Evolutionary conservation across 2,888 invertebrate species (phyloP).

Genomic region (Caenorhabditis uteleia): DNA sequence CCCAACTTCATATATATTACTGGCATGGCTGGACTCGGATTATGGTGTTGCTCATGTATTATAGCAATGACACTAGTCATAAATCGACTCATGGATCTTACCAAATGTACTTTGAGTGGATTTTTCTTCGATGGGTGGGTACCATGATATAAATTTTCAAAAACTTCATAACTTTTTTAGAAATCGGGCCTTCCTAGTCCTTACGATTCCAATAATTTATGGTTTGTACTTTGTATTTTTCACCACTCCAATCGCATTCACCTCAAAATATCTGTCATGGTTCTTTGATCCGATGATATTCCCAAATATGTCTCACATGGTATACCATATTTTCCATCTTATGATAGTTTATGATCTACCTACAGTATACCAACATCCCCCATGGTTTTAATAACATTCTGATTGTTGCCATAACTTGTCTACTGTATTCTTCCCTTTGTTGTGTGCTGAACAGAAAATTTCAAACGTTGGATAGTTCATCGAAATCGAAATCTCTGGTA

Average conservation of each 20-base stretch:
- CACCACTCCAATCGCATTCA: conserved; percentile 21
- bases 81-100: conserved; percentile 15
- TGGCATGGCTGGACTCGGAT: conserved; percentile 17
- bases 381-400: conserved; percentile 31
- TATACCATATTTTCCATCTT: not conserved
- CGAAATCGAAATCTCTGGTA: conserved; percentile 9
- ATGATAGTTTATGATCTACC: not conserved
- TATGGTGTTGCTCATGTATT: conserved; percentile 29
- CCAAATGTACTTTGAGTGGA: conserved; percentile 1
- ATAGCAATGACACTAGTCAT: conserved; percentile 20
- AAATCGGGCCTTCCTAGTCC: conserved; percentile 5
- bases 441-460: conserved; percentile 21
- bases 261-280: conserved; percentile 20
- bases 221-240: conserved; percentile 21
- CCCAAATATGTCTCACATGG: conserved; percentile 9
- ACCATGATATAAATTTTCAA: not conserved
- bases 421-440: conserved; percentile 21
- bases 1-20: conserved; percentile 20
- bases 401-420: conserved; percentile 27
- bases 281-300: conserved; percentile 29
- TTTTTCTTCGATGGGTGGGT: too few relatives aligned
- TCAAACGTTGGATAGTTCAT: conserved; percentile 5
- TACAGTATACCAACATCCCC: conserved; percentile 30
- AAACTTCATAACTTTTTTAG: not conserved
- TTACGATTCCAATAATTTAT: conserved; percentile 20